A percentile compares a stretch with the other conserved stretches of the same genome.
Evolutionary conservation across 2,797 vertebrate species (phyloP).

Genomic region (Leptodactylus fallax): DNA sequence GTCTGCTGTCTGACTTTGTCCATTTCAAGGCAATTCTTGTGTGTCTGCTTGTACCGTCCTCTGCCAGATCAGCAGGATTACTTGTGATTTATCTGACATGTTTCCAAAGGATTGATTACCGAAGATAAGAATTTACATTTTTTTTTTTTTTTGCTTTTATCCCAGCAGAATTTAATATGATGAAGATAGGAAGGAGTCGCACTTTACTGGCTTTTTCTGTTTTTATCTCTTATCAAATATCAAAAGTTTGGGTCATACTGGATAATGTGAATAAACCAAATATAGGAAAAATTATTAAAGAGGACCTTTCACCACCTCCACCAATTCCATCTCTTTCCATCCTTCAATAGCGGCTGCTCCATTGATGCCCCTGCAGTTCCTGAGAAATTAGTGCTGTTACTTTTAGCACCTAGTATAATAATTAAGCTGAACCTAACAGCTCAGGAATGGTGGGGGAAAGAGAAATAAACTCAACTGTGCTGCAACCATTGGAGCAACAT

Average conservation of each 20-base stretch:
- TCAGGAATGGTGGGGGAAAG: too few species aligned
- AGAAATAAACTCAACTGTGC: too few species aligned
- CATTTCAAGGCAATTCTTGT: conserved; percentile 20
- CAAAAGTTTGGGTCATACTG: background rate
- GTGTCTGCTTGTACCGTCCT: conserved; percentile 17
- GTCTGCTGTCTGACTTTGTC: background rate
- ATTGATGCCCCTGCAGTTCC: too few species aligned
- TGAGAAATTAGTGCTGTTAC: too few species aligned
- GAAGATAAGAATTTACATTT: conserved; percentile 45
- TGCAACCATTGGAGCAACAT: too few species aligned
- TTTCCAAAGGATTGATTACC: conserved; percentile 47
- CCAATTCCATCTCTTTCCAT: too few species aligned
- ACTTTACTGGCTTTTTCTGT: conserved; percentile 33
- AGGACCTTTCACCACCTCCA: too few species aligned
- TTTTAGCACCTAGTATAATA: too few species aligned
- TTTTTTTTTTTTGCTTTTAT: background rate
- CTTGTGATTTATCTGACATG: conserved; percentile 39
- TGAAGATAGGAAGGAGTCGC: conserved; percentile 7
- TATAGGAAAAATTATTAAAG: too few species aligned
- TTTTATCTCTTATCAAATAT: conserved; percentile 29
- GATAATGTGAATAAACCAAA: background rate
- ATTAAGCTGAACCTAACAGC: too few species aligned
- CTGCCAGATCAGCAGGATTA: background rate
- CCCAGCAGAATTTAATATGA: background rate
- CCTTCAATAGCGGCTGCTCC: too few species aligned